These are phyloP conservation scores for Pocillopora grandis DNA, from an alignment of 92 coral and sea anemone species.

Conservation along the genomic window DNA sequence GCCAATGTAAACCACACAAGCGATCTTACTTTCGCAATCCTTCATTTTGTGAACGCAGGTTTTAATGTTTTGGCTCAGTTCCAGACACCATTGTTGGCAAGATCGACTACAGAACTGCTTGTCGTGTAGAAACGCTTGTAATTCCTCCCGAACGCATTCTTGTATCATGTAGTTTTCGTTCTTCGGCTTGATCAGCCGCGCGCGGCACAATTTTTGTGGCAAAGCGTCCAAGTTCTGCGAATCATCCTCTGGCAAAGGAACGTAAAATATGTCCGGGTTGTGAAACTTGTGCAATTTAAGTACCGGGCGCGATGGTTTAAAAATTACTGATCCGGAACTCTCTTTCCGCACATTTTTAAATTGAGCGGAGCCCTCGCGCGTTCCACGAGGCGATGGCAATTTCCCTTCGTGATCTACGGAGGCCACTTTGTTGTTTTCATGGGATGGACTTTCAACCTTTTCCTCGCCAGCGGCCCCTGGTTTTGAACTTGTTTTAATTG, in stretches of 20 bases:
- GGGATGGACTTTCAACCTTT: not conserved
- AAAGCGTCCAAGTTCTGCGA: constrained; percentile 33
- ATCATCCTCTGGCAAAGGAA: constrained; percentile 62
- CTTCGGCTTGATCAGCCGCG: constrained; percentile 59
- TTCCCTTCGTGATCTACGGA: constrained; percentile 1
- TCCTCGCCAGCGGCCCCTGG: not conserved
- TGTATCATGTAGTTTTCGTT: constrained; percentile 52
- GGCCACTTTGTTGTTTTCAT: not conserved
- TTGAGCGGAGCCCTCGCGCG: constrained; percentile 27
- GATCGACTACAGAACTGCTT: constrained; percentile 59
- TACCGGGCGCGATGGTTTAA: constrained; percentile 19
- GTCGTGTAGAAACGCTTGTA: constrained; percentile 56
- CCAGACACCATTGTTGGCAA: constrained; percentile 90
- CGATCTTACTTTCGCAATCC: constrained; percentile 72
- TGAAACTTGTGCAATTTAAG: constrained; percentile 63
- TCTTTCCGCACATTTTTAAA: constrained; percentile 27
- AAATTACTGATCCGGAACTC: not conserved
- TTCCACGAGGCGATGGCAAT: constrained; percentile 9
- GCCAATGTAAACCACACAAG: constrained; percentile 78
- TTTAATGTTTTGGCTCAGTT: constrained; percentile 73
- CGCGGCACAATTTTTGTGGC: constrained; percentile 52
- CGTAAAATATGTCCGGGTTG: constrained; percentile 70
- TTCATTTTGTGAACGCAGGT: constrained; percentile 65
- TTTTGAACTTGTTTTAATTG: not conserved
- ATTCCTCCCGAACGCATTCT: constrained; percentile 56